Evolutionary conservation across 2,797 vertebrate species (phyloP), one percentile per base, ranked within the genome.

Genomic region (Serranus cabrilla): DNA sequence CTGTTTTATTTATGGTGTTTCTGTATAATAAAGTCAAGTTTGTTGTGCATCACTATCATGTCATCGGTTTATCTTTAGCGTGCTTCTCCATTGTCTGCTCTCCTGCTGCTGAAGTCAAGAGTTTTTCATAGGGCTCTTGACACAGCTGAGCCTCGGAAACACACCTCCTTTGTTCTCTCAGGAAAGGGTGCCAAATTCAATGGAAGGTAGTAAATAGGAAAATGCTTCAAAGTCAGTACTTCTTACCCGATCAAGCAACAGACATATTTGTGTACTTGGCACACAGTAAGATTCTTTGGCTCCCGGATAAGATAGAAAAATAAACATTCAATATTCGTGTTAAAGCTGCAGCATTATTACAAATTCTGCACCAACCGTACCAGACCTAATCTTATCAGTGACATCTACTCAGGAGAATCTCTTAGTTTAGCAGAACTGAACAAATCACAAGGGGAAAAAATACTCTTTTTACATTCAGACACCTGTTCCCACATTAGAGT

Each of bases 91-190:
- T 82, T 85, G 87, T 89, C 83, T 90, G 82, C 83, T 86, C 84
- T 89, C 71, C 69, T 87, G 73, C 78, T 69, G 81, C 83, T 80
- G 86, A 87, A 92, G 89, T 93, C 91, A 82, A 72, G 77, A 86
- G 84, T 87, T 87, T 93, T 91, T 91, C 90, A 94, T 90, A 71
- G 84, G 80, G 84, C 83, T 90, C 85, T 91, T 92, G 90, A 93
- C 89, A 92, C 85, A 85, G 84, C 82, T 73, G 77, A 87, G 80
- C 76, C 74, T 90, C 78, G 40, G 87, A 84, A 93, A 84, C 88
- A 87, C 76, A 81, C 60, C 68, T 69, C 68, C 83, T 94, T 94
- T 94, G 88, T 94, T 93, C 91, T 93, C 81, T 34, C 57, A 74
- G 85, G 83, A 91, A 91, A 89, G 80, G 87, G 87, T 87, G 88